phyloP scores from a whole-genome alignment of 2,113 vertebrate species.

The Neoarius graeffei region DNA sequence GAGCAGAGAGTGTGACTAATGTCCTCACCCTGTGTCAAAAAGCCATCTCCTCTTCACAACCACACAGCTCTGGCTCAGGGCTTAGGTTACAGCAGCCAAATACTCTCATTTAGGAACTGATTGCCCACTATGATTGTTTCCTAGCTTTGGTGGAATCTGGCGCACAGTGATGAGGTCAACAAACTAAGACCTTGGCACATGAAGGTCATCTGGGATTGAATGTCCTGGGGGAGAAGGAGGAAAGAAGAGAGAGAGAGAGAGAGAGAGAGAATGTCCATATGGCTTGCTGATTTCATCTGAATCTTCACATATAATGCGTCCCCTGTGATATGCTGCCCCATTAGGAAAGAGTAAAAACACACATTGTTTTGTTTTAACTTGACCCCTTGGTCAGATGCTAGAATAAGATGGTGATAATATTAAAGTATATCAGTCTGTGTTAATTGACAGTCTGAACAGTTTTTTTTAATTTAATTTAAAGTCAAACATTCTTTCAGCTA shows the following conservation, averaged over 20 bases:
- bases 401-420: not conserved
- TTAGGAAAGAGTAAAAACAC: conserved; percentile 26
- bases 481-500: not conserved
- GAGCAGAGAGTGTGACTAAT: conserved; percentile 55
- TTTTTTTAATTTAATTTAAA: not conserved
- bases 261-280: conserved; percentile 25
- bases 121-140: conserved; percentile 54
- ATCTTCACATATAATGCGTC: not conserved
- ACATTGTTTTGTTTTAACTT: conserved; percentile 28
- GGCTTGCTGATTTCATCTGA: conserved; percentile 30
- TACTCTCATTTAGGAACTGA: conserved; percentile 58
- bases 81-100: conserved; percentile 49
- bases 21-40: conserved; percentile 42
- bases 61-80: conserved; percentile 16
- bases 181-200: conserved; percentile 43
- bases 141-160: conserved; percentile 45
- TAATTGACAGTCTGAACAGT: conserved; percentile 1
- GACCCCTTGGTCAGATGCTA: conserved; percentile 9
- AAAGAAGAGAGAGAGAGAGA: not conserved
- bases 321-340: conserved; percentile 23
- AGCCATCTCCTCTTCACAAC: conserved; percentile 34
- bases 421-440: not conserved
- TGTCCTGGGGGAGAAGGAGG: conserved; percentile 58
- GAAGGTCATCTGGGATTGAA: conserved; percentile 54
- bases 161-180: conserved; percentile 34